phyloP scores from a whole-genome alignment of 2,888 invertebrate genomes.

The Sphinx pinastri region DNA sequence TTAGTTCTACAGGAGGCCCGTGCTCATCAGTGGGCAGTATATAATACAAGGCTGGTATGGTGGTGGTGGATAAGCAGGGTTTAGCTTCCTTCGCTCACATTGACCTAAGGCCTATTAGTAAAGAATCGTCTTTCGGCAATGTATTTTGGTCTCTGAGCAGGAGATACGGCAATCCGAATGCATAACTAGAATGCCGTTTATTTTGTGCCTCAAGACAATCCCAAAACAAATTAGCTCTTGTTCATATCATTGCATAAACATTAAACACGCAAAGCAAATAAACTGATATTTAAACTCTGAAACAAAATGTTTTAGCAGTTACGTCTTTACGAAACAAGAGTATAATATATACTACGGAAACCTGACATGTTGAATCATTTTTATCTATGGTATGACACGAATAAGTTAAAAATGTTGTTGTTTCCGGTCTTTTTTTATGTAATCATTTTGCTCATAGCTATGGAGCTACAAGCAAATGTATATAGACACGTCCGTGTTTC shows the following conservation, averaged over 20 bases:
- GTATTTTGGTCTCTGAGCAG: too few species aligned
- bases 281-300: slow-evolving; percentile 27
- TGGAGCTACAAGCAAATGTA: too few species aligned
- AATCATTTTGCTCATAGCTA: too few species aligned
- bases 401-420: background rate
- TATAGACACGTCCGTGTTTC: too few species aligned
- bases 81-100: too few species aligned
- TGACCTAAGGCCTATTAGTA: too few species aligned
- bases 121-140: too few species aligned
- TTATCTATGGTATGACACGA: background rate
- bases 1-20: too few species aligned
- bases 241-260: slow-evolving; percentile 31
- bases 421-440: background rate
- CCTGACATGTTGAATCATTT: background rate
- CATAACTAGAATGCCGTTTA: slow-evolving; percentile 19
- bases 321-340: background rate
- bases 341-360: too few species aligned
- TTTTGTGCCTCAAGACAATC: slow-evolving; percentile 31
- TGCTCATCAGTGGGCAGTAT: too few species aligned
- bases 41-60: too few species aligned
- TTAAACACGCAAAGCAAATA: slow-evolving; percentile 37
- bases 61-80: too few species aligned
- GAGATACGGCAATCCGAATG: background rate
- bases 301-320: slow-evolving; percentile 3
- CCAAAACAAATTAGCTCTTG: slow-evolving; percentile 44